Percentiles rank a stretch among this genome's conserved stretches.
Evolutionary conservation across 2,113 vertebrate species (phyloP).

Genomic region (Orcinus orca): DNA sequence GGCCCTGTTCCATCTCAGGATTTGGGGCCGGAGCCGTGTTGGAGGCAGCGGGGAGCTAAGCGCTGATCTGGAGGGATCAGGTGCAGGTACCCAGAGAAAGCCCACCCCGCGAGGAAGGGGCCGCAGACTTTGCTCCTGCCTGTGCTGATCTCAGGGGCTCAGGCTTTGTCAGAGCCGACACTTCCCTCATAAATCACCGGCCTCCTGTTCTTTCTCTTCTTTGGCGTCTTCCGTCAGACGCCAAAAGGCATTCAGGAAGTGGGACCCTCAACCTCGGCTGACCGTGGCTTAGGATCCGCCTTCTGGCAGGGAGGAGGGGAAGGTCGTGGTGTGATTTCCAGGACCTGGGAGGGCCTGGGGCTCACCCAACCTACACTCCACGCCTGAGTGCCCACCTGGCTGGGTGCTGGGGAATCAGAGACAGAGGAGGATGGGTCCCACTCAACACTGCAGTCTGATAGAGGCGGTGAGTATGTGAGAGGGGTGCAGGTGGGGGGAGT

Average conservation of each 20-base stretch:
- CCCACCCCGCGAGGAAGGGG: not conserved
- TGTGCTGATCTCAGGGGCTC: conserved; percentile 32
- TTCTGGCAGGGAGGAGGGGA: not conserved
- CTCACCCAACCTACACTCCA: not conserved
- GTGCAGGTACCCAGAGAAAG: not conserved
- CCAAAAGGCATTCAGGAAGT: conserved; percentile 39
- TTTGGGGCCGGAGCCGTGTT: not conserved
- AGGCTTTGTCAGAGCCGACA: conserved; percentile 8
- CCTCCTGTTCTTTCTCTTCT: conserved; percentile 62
- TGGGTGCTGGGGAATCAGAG: not conserved
- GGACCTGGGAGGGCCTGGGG: not conserved
- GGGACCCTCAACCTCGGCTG: not conserved
- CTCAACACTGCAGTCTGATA: accelerated
- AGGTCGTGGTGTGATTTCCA: not conserved
- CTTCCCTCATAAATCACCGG: conserved; percentile 44
- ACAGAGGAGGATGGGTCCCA: not conserved
- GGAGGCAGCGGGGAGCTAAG: not conserved
- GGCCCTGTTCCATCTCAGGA: not conserved
- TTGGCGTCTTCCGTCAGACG: conserved; percentile 35
- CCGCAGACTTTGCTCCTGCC: not conserved
- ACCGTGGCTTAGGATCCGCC: not conserved
- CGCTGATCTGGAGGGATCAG: not conserved
- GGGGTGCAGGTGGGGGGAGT: not conserved
- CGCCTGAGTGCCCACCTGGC: not conserved
- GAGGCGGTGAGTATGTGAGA: too few relatives aligned